These are phyloP conservation scores for Amphipoea oculea DNA, from an alignment of 2,888 invertebrate genomes.

Conservation along the genomic window DNA sequence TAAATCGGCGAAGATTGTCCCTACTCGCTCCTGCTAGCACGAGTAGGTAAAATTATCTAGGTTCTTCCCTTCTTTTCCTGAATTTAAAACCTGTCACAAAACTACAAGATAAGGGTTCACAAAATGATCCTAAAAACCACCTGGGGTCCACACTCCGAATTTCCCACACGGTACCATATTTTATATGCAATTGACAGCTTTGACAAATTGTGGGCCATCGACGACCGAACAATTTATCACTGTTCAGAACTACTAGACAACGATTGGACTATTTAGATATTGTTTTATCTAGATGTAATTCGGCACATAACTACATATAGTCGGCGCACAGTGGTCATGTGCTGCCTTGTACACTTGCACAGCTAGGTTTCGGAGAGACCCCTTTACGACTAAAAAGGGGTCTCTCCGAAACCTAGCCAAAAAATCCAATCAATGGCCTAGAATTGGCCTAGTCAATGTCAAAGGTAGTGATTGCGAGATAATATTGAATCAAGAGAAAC, in stretches of 20 bases:
- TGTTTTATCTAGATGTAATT: neutral
- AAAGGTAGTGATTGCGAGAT: no score
- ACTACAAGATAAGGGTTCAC: slow-evolving; percentile 38
- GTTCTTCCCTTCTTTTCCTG: neutral
- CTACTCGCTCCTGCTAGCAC: neutral
- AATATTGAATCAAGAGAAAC: no score
- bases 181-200: slow-evolving; percentile 51
- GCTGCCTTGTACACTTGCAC: no score
- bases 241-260: slow-evolving; percentile 20
- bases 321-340: no score
- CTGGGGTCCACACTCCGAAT: slow-evolving; percentile 22
- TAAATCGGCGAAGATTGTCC: neutral
- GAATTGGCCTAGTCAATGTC: no score
- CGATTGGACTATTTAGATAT: slow-evolving; percentile 21
- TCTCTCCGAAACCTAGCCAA: no score
- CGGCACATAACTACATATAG: neutral
- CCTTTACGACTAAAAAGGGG: no score
- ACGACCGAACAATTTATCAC: slow-evolving; percentile 37
- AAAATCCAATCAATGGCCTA: no score
- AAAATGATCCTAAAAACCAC: slow-evolving; percentile 33
- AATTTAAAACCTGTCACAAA: slow-evolving; percentile 35
- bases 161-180: slow-evolving; percentile 41
- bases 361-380: no score
- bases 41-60: no score
- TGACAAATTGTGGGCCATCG: slow-evolving; percentile 39